Base-by-base conservation (phyloP, 2,113 vertebrate species). In the Meriones unguiculatus region DNA sequence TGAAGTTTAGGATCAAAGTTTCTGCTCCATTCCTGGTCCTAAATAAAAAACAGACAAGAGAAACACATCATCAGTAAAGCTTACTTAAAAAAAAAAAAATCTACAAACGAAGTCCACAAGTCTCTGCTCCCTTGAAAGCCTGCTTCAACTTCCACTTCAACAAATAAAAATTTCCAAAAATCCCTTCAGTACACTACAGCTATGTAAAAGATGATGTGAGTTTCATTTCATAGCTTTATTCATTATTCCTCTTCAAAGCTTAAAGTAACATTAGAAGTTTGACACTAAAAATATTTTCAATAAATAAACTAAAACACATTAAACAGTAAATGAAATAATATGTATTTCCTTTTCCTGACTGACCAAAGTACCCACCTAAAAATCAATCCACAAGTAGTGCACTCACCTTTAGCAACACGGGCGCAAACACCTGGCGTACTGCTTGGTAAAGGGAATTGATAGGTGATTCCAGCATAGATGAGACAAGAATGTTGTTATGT, bases 381-480 rank as follows among this genome's bases (percentile, higher is more conserved):
- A 81, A 93, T 93, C 57, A 89, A 38, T 24, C 54, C 18, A 82
- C 30, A 67, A 1, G 67, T 18, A 72, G 2, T 76, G 84, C 82
- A 62, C 97, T 97, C 77, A 99, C 99, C 99, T 99, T 99, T 87
- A 99, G 97, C 73, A 99, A 98, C 7, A 99, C 97, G 5, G 99
- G 99, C 15, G 99, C 99, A 98, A 99, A 99, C 96, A 99, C 99
- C 69, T 99, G 99, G 81, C 98, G 98, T 30, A 99, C 98, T 69
- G 99, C 99, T 98, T 99, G 99, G 96, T 99, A 99, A 97, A 99
- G 99, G 4, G 99, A 99, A 98, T 98, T 99, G 93, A 99, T 98
- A 82, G 99, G 99, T 87, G 99, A 99, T 90, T 99, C 99, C 81
- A 99, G 94, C 99, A 99, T 99, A 82, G 99, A 99, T 2, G 99